phyloP scores from a whole-genome alignment of 2,113 vertebrate species.

The Apus apus region DNA sequence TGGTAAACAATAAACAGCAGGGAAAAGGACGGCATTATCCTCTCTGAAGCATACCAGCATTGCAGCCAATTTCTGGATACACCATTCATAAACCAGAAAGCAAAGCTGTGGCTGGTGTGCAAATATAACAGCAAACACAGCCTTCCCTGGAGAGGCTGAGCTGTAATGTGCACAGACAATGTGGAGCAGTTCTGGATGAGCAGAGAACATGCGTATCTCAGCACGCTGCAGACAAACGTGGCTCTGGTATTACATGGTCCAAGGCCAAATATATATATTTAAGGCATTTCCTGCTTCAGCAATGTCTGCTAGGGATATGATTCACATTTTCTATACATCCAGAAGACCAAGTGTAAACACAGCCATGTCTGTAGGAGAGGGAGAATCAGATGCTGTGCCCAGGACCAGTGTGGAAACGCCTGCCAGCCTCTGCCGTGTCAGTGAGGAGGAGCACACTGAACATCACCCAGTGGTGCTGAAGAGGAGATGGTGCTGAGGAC shows the following conservation, averaged over 20 bases:
- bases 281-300: conserved; percentile 7
- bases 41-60: neutral
- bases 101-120: conserved; percentile 6
- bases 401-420: neutral
- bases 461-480: too few relatives aligned
- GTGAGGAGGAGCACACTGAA: neutral
- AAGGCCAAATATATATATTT: neutral
- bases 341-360: neutral
- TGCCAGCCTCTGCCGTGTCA: rapidly evolving
- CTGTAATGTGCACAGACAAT: neutral
- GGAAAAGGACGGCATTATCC: neutral
- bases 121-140: neutral
- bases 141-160: neutral
- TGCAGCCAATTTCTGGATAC: conserved; percentile 27
- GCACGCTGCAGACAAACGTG: neutral
- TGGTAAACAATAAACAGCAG: conserved; percentile 11
- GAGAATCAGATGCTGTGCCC: neutral
- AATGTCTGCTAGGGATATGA: neutral
- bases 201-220: neutral
- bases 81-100: conserved; percentile 25
- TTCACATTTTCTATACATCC: neutral
- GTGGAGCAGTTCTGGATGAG: neutral
- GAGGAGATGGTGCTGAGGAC: neutral
- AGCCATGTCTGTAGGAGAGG: neutral
- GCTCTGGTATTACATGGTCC: neutral